A percentile compares a stretch with the other conserved stretches of the same genome.
Conservation (phyloP, 2,113 vertebrate genomes). For the Myiozetetes cayanensis region DNA sequence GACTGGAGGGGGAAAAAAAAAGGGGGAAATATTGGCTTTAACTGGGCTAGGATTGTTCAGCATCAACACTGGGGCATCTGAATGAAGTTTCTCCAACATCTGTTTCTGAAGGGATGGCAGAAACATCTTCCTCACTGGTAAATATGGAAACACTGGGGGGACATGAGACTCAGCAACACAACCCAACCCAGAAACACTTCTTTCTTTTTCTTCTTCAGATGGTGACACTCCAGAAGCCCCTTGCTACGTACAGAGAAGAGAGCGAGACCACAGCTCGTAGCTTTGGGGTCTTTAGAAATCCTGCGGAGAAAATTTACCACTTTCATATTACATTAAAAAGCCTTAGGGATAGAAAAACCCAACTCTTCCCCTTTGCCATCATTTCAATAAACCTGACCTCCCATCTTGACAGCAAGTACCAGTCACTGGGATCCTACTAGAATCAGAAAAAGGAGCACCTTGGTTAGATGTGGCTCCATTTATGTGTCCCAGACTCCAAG, state of each 20-base stretch:
- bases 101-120: not conserved
- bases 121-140: not conserved
- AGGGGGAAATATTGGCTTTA: not conserved
- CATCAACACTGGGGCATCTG: fast-evolving
- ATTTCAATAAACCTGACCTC: not conserved
- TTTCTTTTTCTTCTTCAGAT: not conserved
- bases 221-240: not conserved
- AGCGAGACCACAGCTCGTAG: fast-evolving
- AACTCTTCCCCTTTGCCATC: not conserved
- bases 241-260: not conserved
- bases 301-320: not conserved
- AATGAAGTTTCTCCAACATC: not conserved
- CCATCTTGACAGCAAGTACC: not conserved
- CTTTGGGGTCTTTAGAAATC: not conserved
- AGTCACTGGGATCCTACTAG: not conserved
- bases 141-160: fast-evolving
- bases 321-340: not conserved
- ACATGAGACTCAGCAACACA: not conserved
- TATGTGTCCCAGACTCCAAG: not conserved
- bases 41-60: not conserved
- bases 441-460: not conserved
- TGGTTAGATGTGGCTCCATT: not conserved
- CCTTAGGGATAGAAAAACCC: not conserved
- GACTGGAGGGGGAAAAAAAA: not conserved
- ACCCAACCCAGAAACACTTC: not conserved